A percentile compares a stretch with the other conserved stretches of the same genome.
phyloP scores from a whole-genome alignment of 2,797 vertebrate genomes.

The Mico argentatus region DNA sequence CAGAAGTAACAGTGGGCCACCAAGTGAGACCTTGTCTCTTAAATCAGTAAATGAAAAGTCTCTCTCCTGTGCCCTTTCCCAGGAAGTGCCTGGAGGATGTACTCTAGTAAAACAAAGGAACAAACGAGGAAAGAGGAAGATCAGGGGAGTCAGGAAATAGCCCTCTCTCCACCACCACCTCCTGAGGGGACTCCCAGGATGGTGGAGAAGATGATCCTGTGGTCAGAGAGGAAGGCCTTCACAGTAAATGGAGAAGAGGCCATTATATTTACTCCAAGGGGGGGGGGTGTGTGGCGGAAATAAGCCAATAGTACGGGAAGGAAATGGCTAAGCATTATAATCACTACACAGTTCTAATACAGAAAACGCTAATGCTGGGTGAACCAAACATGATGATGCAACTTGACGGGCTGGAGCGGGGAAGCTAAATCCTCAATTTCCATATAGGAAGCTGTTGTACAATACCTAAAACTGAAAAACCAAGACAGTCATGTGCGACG shows the following conservation, averaged over 20 bases:
- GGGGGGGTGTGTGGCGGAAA: background rate
- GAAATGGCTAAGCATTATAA: background rate
- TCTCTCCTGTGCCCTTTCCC: background rate
- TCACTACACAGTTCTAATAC: background rate
- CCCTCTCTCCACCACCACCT: background rate
- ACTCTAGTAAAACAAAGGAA: background rate
- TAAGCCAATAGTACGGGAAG: background rate
- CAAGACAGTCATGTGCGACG: rapidly evolving
- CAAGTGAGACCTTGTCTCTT: background rate
- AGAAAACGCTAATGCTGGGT: background rate
- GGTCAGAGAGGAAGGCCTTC: background rate
- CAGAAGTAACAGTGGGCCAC: background rate
- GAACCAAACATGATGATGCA: background rate
- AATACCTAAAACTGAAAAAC: background rate
- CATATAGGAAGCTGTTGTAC: background rate
- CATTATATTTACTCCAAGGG: rapidly evolving
- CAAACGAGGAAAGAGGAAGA: background rate
- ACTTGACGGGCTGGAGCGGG: background rate
- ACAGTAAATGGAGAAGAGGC: background rate
- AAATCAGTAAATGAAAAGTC: background rate
- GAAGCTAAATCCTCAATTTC: background rate
- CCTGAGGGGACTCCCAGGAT: background rate
- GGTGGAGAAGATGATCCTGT: background rate
- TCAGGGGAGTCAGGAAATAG: background rate
- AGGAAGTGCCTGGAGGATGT: background rate